phyloP scores from a whole-genome alignment of 2,888 invertebrate genomes.

The Kuschelorhynchus macadamiae region DNA sequence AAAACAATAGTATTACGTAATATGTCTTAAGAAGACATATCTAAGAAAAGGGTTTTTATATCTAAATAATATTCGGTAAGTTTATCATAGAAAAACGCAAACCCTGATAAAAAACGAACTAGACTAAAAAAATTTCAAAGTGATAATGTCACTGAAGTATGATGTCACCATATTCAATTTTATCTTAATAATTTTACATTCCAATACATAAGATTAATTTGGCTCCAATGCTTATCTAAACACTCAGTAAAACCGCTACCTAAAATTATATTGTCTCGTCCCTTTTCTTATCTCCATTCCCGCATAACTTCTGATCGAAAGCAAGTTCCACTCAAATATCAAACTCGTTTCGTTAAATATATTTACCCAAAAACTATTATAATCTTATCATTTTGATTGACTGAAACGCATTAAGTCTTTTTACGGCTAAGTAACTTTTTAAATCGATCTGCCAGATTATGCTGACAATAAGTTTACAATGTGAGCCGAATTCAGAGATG shows the following conservation, averaged over 20 bases:
- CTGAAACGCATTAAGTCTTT: constrained; percentile 55
- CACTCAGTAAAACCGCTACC: constrained; percentile 13
- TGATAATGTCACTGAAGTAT: no score
- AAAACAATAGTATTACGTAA: no score
- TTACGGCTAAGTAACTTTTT: constrained; percentile 55
- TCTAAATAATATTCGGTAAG: no score
- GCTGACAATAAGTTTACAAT: constrained; percentile 51
- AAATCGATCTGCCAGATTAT: constrained; percentile 54
- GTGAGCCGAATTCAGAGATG: constrained; percentile 27
- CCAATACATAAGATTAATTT: no score
- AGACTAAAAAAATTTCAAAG: no score
- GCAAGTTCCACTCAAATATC: constrained; percentile 14
- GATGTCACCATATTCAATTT: no score
- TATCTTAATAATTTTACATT: no score
- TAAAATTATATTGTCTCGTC: constrained; percentile 31
- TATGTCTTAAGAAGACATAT: no score
- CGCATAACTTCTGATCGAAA: constrained; percentile 23
- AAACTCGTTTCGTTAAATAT: constrained; percentile 27
- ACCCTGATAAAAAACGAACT: no score
- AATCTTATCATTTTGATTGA: constrained; percentile 53
- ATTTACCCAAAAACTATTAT: constrained; percentile 43
- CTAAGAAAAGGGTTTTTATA: no score
- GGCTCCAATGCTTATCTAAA: neutral
- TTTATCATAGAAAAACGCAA: no score
- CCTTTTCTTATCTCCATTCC: constrained; percentile 16